Base-by-base conservation (phyloP, 1,140 invertebrate species). In the Drosophila nebulosa region DNA sequence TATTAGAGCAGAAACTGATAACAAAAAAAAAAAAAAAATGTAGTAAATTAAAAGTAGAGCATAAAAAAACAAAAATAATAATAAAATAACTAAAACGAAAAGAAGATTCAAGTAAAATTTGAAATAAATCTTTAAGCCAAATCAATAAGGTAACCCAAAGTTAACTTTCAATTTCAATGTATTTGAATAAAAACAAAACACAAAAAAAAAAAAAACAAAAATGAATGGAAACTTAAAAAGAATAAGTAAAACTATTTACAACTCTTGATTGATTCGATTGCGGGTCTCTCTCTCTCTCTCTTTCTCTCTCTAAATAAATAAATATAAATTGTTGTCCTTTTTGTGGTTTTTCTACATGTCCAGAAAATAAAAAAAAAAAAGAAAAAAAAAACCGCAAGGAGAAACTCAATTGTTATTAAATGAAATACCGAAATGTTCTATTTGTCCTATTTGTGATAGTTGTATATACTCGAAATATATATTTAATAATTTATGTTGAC, bases 381-480 rank as follows among this genome's bases (percentile, higher is more conserved):
- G 7, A 18, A 30, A n/a, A 56, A 18, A 14, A 56, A 56, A 14
- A n/a, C n/a, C n/a, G n/a, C n/a, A n/a, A n/a, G n/a, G n/a, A n/a
- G n/a, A n/a, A n/a, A 56, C 64, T 64, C 51, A 46, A 69, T 14
- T 30, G 52, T 55, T 55, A 30, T 55, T 53, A 3, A 27, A 53
- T 53, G 24, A 30, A 30, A 30, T 55, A 16, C 27, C 27, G 4
- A 55, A 55, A 55, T 30, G 62, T 86, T 84, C 64, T 67, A 70
- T 84, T 85, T 79, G 71, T 86, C 78, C 77, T 84, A 84, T 84
- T 84, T 84, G 86, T 84, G 80, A 84, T 84, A 84, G 80, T 80
- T 74, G 78, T 77, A 69, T 80, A 85, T 69, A 74, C 59, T 64
- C 39, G 36, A 50, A 69, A 74, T 22, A 51, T 9, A 18, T 76